These are phyloP conservation scores for Hyposoter didymator DNA, from an alignment of 2,888 invertebrate genomes.

Conservation along the genomic window DNA sequence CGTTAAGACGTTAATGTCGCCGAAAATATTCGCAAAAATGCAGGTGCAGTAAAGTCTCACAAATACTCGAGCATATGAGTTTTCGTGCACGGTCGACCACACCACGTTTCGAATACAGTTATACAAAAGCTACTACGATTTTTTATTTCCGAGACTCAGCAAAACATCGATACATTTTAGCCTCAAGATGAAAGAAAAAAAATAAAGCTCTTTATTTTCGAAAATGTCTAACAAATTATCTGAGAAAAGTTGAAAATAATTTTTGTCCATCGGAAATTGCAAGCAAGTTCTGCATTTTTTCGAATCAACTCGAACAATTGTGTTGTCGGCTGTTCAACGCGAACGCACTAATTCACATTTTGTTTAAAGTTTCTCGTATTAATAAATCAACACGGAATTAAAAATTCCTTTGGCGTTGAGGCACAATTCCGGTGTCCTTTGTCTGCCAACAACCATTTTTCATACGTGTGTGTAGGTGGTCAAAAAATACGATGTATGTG, in stretches of 20 bases:
- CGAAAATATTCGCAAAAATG: slow-evolving; percentile 83
- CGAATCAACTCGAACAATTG: not conserved
- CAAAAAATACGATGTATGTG: slow-evolving; percentile 29
- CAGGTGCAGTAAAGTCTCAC: slow-evolving; percentile 79
- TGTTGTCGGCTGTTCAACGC: not conserved
- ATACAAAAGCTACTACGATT: slow-evolving; percentile 57
- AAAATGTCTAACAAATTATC: not conserved
- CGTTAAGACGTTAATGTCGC: slow-evolving; percentile 83
- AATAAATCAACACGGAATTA: slow-evolving; percentile 2
- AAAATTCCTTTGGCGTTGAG: not conserved
- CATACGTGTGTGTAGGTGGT: slow-evolving; percentile 30
- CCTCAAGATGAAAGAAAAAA: slow-evolving; percentile 19
- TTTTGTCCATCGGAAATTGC: not conserved
- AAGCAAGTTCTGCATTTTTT: not conserved
- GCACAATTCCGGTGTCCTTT: slow-evolving; percentile 32
- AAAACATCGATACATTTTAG: slow-evolving; percentile 22
- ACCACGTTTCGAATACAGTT: slow-evolving; percentile 64
- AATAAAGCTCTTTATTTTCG: not conserved
- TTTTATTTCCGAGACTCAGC: slow-evolving; percentile 39
- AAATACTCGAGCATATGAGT: slow-evolving; percentile 37
- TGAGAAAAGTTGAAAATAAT: not conserved
- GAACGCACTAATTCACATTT: not conserved
- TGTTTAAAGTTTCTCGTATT: not conserved
- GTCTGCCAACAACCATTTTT: slow-evolving; percentile 8
- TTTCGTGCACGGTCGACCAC: slow-evolving; percentile 63